A percentile compares a stretch with the other conserved stretches of the same genome.
These are phyloP conservation scores for Phenganax marumi DNA, from an alignment of 92 coral and sea anemone genomes.

Conservation along the genomic window DNA sequence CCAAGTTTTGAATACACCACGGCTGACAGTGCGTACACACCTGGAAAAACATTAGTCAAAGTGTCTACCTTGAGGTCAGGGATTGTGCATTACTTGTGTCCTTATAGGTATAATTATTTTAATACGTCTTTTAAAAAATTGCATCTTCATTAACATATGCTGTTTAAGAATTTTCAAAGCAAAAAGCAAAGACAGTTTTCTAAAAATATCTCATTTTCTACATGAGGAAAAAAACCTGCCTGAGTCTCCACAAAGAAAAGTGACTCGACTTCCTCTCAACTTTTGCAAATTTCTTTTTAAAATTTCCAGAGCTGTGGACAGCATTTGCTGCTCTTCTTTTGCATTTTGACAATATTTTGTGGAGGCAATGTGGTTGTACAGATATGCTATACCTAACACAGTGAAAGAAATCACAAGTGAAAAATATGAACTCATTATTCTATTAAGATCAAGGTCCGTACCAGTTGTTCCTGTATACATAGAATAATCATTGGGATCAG, in stretches of 20 bases:
- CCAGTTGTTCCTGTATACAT: slow-evolving; percentile 91
- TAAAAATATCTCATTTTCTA: background rate
- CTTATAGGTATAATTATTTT: background rate
- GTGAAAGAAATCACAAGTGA: background rate
- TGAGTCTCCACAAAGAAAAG: slow-evolving; percentile 95
- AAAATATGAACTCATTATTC: background rate
- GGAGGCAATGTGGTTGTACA: slow-evolving; percentile 75
- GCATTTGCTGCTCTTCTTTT: slow-evolving; percentile 55
- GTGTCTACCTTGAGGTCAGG: too few relatives aligned
- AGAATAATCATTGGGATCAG: slow-evolving; percentile 69
- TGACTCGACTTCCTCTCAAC: slow-evolving; percentile 68
- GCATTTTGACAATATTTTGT: slow-evolving; percentile 65
- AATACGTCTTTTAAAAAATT: background rate
- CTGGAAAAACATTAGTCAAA: slow-evolving; percentile 30
- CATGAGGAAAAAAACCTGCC: slow-evolving; percentile 40
- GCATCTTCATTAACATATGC: too few relatives aligned
- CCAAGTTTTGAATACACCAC: slow-evolving; percentile 72
- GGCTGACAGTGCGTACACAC: slow-evolving; percentile 72
- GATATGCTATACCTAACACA: slow-evolving; percentile 70
- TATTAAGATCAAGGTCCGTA: background rate
- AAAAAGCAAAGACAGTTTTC: background rate
- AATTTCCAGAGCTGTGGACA: slow-evolving; percentile 62
- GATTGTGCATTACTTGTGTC: background rate
- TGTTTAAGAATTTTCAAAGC: background rate
- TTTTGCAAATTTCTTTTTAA: slow-evolving; percentile 63